These are phyloP conservation scores for Wasmannia auropunctata DNA, from an alignment of 1,140 invertebrate genomes.

Conservation along the genomic window DNA sequence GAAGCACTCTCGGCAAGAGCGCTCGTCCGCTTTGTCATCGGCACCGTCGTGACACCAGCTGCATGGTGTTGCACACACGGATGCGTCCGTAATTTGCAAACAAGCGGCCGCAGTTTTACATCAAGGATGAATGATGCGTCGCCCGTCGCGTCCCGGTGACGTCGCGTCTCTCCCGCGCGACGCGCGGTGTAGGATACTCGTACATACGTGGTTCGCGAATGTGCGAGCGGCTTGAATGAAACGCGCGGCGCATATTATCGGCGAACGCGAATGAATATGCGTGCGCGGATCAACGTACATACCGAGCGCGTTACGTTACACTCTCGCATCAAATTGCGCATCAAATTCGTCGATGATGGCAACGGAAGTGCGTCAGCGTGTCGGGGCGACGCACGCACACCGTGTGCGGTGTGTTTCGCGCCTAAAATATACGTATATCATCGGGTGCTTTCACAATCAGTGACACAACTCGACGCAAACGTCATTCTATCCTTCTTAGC, in stretches of 20 bases:
- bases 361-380: constrained; percentile 38
- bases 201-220: neutral
- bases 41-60: too few species aligned
- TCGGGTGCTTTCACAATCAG: too few species aligned
- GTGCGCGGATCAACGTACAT: constrained; percentile 28
- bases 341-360: constrained; percentile 44
- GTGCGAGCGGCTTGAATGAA: constrained; percentile 9
- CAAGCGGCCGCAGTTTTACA: neutral
- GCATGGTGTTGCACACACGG: neutral
- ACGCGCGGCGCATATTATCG: constrained; percentile 47
- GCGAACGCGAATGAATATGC: constrained; percentile 47
- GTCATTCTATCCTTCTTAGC: too few species aligned
- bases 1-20: too few species aligned
- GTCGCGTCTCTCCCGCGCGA: neutral
- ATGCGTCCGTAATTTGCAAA: neutral
- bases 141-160: neutral
- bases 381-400: too few species aligned
- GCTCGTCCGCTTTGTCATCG: neutral
- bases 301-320: constrained; percentile 56
- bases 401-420: neutral
- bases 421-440: neutral
- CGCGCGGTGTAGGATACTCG: too few species aligned
- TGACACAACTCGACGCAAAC: too few species aligned
- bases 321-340: constrained; percentile 40
- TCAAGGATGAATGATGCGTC: constrained; percentile 19